These are phyloP conservation scores for Microcebus jonahi DNA, from an alignment of 2,113 vertebrate genomes.

Conservation along the genomic window DNA sequence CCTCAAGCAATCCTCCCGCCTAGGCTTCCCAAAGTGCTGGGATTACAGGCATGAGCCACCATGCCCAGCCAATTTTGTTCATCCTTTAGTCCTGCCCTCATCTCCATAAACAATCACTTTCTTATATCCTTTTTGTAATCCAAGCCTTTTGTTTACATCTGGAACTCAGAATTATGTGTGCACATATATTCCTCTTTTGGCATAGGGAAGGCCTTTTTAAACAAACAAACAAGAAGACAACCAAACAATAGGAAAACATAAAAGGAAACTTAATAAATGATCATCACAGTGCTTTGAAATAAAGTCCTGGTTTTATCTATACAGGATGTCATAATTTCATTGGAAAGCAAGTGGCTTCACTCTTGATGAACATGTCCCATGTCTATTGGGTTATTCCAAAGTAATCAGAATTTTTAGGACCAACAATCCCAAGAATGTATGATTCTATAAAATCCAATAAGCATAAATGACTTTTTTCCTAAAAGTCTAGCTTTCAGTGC, in stretches of 20 bases:
- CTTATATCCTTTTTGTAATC: neutral
- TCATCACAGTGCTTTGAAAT: neutral
- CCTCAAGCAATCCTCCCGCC: too few relatives aligned
- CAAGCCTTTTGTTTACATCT: neutral
- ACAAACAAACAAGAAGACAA: neutral
- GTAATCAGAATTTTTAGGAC: neutral
- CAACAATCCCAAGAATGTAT: neutral
- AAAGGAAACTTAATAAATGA: neutral
- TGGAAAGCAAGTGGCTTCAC: neutral
- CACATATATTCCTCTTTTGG: neutral
- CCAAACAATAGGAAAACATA: neutral
- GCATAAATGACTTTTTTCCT: neutral
- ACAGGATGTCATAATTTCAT: neutral
- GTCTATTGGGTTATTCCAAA: neutral
- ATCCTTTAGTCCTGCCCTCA: neutral
- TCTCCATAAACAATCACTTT: neutral
- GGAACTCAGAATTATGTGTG: neutral
- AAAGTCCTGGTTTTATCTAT: neutral
- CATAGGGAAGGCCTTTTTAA: neutral
- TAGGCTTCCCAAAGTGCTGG: too few relatives aligned
- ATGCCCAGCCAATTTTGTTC: neutral
- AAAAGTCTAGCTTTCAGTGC: neutral
- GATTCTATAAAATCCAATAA: neutral
- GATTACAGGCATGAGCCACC: too few relatives aligned
- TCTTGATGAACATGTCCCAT: neutral